Evolutionary conservation across 2,888 invertebrate species (phyloP), one percentile per base, ranked within the genome.

Genomic region (Spisula subtruncata): DNA sequence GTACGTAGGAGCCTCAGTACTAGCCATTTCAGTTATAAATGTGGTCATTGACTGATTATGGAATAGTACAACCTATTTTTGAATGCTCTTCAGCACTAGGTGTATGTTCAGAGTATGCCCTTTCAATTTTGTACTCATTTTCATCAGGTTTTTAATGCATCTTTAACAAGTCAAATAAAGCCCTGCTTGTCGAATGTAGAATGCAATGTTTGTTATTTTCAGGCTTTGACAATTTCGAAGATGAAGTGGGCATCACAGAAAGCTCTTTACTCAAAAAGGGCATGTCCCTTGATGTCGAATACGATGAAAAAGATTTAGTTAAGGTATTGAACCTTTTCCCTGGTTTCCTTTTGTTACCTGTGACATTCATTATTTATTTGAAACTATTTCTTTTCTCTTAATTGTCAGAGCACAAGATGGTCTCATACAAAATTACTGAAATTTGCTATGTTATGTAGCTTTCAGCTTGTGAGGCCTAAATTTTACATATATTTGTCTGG

Each of bases 201-300:
- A n/a, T 41, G 8, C 8, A 41, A 41, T 41, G 41, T 41, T 41
- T 41, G 32, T 75, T 16, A 35, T 35, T 85, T 85, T 85, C 54
- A 97, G 98, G 98, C 93, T 98, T 98, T 96, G 97, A 97, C 94
- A 97, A 97, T 93, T 97, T 97, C 95, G 98, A 98, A 94, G 98
- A 97, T 93, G 97, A 97, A 95, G 96, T 97, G 80, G 97, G 97
- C 86, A 94, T 95, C 86, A 98, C 98, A 92, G 97, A 98, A 97
- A 98, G 98, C 92, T 98, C 98, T 66, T 98, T 98, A 93, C 97
- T 98, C 96, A 97, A 98, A 94, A 97, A 98, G 91, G 98, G 98
- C 97, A 95, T 98, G 97, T 97, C 97, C 89, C 96, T 97, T 94
- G 97, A 97, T 95, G 97, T 97, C 92, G 96, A 97, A 87, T 97